Evolutionary conservation across 2,113 vertebrate species (phyloP), one percentile per base, ranked within the genome.

Genomic region (Cephalopholis sonnerati): DNA sequence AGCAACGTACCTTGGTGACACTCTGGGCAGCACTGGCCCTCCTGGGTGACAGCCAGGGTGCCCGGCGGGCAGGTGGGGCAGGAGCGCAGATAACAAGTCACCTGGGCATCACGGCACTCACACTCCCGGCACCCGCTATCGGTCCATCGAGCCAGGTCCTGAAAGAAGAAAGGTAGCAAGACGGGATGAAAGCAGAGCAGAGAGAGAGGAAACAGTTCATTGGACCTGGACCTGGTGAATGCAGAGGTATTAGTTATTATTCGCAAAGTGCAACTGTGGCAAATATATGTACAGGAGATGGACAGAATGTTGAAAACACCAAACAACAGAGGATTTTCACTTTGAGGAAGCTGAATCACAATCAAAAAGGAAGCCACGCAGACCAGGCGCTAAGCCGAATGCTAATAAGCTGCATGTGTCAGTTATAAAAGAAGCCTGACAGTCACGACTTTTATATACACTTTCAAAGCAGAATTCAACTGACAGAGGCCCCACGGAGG

Each of bases 81-180:
- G 72, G 97, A 96, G 4, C 71, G 95, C 65, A 94, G 92, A 20
- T 96, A 98, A 91, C 98, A 99, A 24, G 89, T 96, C 81, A 97
- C 95, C 41, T 84, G 94, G 1, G 89, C 82, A 0, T 89, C 88
- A 4, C 7, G 92, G 76, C 98, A 99, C 53, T 97, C 92, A 2
- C 98, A 99, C 10, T 96, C 81, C 6, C 84, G 74, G 63, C 98
- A 99, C 0, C 53, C 88, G 2, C 95, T 95, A 0, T 97, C 97
- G 0, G 82, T 83, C 96, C 98, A 97, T 1, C 64, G 93, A 66
- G 96, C 91, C 15, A 93, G 88, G 0, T 94, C 87, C 98, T 99
- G 75, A 18, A 0, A 81, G 27, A 27, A 81, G 4, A 41, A 24
- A 25, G 12, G 15, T 1, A 1, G 22, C 51, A 4, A 58, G 11